phyloP scores from a whole-genome alignment of 2,888 invertebrate genomes.

The Campoplex nolae region DNA sequence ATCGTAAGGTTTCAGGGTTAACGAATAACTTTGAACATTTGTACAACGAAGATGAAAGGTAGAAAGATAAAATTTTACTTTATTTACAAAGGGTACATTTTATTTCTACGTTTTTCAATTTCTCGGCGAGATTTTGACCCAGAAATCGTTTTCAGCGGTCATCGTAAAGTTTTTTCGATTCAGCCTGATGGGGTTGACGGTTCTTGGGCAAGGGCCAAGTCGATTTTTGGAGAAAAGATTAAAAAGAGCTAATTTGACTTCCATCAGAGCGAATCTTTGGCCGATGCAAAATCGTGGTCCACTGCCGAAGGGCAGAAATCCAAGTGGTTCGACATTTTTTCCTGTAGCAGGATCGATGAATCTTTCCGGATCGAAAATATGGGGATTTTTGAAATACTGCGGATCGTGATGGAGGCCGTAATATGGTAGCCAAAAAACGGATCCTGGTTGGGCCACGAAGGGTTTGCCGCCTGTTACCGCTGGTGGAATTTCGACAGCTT shows the following conservation, averaged over 20 bases:
- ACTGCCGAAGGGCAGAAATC: constrained; percentile 82
- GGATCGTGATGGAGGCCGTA: constrained; percentile 84
- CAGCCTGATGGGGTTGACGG: constrained; percentile 69
- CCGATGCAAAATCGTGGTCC: constrained; percentile 69
- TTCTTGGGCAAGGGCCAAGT: constrained; percentile 71
- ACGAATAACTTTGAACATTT: too few relatives aligned
- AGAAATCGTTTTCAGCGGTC: constrained; percentile 72
- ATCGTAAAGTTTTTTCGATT: constrained; percentile 66
- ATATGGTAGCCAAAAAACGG: constrained; percentile 80
- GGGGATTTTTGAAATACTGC: constrained; percentile 84
- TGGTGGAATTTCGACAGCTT: constrained; percentile 84
- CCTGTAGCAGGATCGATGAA: constrained; percentile 83
- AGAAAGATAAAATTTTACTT: too few relatives aligned
- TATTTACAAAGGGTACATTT: background rate
- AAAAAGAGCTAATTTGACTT: constrained; percentile 73
- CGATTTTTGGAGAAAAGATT: constrained; percentile 72
- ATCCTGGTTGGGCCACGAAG: constrained; percentile 76
- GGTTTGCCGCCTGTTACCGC: constrained; percentile 70
- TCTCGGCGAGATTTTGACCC: constrained; percentile 71
- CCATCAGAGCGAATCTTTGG: constrained; percentile 43
- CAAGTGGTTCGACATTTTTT: constrained; percentile 75
- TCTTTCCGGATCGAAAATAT: constrained; percentile 85
- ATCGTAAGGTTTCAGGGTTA: too few relatives aligned
- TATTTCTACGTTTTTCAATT: background rate
- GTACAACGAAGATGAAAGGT: too few relatives aligned